Base-by-base conservation (phyloP, 2,113 vertebrate genomes). In the Heteronetta atricapilla region DNA sequence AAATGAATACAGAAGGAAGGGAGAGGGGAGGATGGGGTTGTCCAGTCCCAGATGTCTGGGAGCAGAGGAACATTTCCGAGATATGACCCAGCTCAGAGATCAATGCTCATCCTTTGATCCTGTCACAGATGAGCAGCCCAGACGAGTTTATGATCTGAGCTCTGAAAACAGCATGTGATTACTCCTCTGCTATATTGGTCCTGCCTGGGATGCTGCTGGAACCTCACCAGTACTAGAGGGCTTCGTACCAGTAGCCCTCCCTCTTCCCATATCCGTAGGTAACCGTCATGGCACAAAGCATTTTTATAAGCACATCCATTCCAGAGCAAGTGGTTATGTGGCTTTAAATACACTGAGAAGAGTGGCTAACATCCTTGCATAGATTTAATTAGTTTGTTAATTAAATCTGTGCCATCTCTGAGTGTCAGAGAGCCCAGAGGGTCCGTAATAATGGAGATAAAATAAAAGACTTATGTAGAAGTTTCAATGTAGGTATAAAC, bases 361-460 rank as follows among this genome's bases (percentile, higher is more conserved):
- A 81, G 42, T 18, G 66, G 60, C 21, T 88, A 44, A 75, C 84
- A 90, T 78, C 68, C 91, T 90, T 84, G 60, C 63, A 53, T 11
- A 69, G 58, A 62, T 40, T 90, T 93, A 94, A 96, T 93, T 93
- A 89, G 88, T 63, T 73, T 3, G 0, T 90, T 96, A 94, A 96
- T 96, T 96, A 96, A 82, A 95, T 86, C 83, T 82, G 22, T 79
- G 83, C 73, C 74, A 73, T 73, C 5, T 1, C 48, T 55, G 86
- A 78, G 53, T 69, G 58, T 68, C 86, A 69, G 86, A 50, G 53
- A 84, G 90, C 88, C 86, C 81, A 73, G 58, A 69, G 88, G 92
- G 58, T 55, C 77, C 66, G 15, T 34, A 67, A 67, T 18, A 86
- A 79, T 0, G 6, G 48, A 86, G 58, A 93, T 83, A 96, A 53